Percentiles rank a stretch among this genome's conserved stretches.
These are phyloP conservation scores for Prionace glauca DNA, from an alignment of 2,797 vertebrate species.

Conservation along the genomic window DNA sequence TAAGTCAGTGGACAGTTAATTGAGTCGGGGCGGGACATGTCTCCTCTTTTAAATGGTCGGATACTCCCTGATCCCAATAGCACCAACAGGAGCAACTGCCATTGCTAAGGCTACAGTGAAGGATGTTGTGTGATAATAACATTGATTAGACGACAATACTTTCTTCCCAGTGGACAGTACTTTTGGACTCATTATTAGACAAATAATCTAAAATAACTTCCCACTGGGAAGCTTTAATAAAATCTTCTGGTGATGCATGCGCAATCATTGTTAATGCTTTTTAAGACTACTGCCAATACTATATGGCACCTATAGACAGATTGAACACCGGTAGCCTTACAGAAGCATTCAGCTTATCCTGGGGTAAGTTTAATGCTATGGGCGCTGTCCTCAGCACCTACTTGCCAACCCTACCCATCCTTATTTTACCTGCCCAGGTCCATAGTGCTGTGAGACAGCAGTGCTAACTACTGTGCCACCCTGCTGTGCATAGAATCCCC, in stretches of 20 bases:
- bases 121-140: not conserved
- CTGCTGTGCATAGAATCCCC: too few relatives aligned
- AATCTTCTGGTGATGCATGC: not conserved
- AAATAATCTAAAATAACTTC: not conserved
- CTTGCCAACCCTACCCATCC: not conserved
- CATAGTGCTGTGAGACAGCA: too few relatives aligned
- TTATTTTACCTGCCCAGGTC: too few relatives aligned
- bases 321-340: not conserved
- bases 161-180: not conserved
- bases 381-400: too few relatives aligned
- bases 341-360: too few relatives aligned
- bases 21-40: not conserved
- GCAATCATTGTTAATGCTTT: not conserved
- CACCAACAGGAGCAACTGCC: too few relatives aligned
- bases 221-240: not conserved
- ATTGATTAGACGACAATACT: not conserved
- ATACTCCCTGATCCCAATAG: not conserved
- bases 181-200: not conserved
- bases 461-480: too few relatives aligned
- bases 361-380: too few relatives aligned
- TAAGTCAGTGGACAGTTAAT: not conserved
- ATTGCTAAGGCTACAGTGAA: not conserved
- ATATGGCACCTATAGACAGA: not conserved
- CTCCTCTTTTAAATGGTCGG: too few relatives aligned
- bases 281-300: not conserved